These are phyloP conservation scores for Heteromormyrus szaboi DNA, from an alignment of 2,797 vertebrate genomes.

Conservation along the genomic window DNA sequence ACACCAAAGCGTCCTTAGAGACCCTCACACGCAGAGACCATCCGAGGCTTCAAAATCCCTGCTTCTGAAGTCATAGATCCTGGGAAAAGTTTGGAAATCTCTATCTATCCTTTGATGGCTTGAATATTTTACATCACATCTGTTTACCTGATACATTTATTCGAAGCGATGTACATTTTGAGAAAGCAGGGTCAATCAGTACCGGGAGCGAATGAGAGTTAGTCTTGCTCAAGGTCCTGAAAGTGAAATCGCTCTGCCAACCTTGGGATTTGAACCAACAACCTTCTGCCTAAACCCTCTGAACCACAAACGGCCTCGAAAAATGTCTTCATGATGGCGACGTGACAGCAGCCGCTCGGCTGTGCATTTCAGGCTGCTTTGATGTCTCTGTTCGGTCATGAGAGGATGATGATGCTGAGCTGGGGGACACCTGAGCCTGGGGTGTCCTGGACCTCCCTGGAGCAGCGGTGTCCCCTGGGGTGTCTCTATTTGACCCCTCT, in stretches of 20 bases:
- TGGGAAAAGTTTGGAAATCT: neutral
- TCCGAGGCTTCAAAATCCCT: neutral
- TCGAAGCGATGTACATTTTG: neutral
- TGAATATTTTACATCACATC: neutral
- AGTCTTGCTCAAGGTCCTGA: neutral
- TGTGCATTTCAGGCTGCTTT: neutral
- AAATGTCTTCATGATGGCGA: neutral
- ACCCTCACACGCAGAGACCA: neutral
- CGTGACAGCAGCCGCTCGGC: neutral
- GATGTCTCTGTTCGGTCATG: neutral
- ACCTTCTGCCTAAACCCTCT: neutral
- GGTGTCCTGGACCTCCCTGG: neutral
- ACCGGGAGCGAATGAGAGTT: neutral
- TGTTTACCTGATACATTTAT: neutral
- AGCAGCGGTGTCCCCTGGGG: neutral
- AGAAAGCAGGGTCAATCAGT: too few species aligned
- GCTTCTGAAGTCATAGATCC: neutral
- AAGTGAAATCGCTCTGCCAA: neutral
- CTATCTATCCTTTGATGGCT: neutral
- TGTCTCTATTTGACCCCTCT: neutral
- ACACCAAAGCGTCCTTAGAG: neutral
- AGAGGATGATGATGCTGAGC: neutral
- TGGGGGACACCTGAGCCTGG: neutral
- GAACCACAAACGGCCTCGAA: neutral
- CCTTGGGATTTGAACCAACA: neutral